Evolutionary conservation across 2,888 invertebrate genomes (phyloP).

Genomic region (Pheosia tremula): DNA sequence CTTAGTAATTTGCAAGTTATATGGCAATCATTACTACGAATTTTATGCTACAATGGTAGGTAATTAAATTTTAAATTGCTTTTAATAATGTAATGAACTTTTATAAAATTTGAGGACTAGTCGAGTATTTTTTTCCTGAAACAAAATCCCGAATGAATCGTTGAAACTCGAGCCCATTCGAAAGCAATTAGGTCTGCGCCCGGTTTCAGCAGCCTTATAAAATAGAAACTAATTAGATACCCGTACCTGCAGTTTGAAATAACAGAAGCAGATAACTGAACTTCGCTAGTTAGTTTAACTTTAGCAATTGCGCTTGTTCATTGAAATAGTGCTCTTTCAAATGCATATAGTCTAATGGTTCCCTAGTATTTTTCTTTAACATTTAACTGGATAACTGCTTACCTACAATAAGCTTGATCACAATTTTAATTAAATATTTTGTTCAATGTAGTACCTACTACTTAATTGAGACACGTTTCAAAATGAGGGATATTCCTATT

Average conservation of each 20-base stretch:
- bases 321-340: conserved; percentile 19
- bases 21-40: too few relatives aligned
- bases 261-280: conserved; percentile 33
- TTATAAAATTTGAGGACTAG: neutral
- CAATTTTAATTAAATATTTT: too few relatives aligned
- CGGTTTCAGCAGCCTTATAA: conserved; percentile 13
- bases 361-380: too few relatives aligned
- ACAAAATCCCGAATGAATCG: neutral
- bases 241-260: conserved; percentile 17
- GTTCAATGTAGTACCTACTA: too few relatives aligned
- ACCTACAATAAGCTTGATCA: too few relatives aligned
- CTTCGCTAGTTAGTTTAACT: conserved; percentile 43
- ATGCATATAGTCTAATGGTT: neutral
- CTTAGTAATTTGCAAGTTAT: too few relatives aligned
- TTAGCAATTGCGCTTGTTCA: conserved; percentile 48
- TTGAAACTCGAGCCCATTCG: neutral
- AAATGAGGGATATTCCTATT: too few relatives aligned
- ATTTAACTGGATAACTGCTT: too few relatives aligned
- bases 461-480: too few relatives aligned
- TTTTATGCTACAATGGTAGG: too few relatives aligned
- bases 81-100: too few relatives aligned
- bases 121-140: neutral
- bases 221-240: conserved; percentile 35
- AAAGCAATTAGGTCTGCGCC: conserved; percentile 12
- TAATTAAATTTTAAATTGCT: too few relatives aligned